Base-by-base conservation (phyloP, 2,888 invertebrate species). In the Anoncus sp. region DNA sequence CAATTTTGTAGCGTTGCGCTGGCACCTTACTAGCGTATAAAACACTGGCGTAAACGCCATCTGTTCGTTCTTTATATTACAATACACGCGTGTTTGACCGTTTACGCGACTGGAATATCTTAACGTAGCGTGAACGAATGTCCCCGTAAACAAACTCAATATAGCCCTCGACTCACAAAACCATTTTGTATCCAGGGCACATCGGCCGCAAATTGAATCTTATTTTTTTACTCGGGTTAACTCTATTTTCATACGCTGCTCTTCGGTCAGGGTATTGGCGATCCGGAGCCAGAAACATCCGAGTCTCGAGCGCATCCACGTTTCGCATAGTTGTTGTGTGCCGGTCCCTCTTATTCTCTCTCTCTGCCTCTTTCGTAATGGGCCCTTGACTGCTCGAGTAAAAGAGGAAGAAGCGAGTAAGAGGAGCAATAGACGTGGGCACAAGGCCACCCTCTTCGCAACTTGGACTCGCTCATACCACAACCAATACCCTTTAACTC, bases 321-420 rank as follows among this genome's bases (percentile, higher is more conserved):
- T 70, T 65, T 69, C 59, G 16, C 38, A 22, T 20, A 40, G 35
- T 59, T 60, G 57, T 69, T 63, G 55, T 62, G 55, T 63, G 31
- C 45, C 24, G 53, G 66, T 53, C 45, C 45, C 53, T 49, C 49
- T 47, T n/a, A n/a, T 20, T 47, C 47, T 31, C 5, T 38, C 38
- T 31, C 27, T n/a, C 53, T n/a, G 1, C 35, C 20, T 22, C 18
- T 43, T 5, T 38, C 35, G 63, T 65, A 70, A 70, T 63, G 67
- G 76, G 62, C 57, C 67, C 72, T 67, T 49, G 55, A 24, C 31
- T 20, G 55, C 35, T 22, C 40, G 38, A 24, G 60, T 35, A 43
- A 71, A 47, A 22, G 47, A 40, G 66, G 40, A 62, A 66, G 57
- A 74, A 73, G 73, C 69, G 31, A 78, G 65, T 65, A 62, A 57